Percentiles rank a stretch among this genome's conserved stretches.
These are phyloP conservation scores for Ischnura elegans DNA, from an alignment of 2,888 invertebrate species.

Conservation along the genomic window DNA sequence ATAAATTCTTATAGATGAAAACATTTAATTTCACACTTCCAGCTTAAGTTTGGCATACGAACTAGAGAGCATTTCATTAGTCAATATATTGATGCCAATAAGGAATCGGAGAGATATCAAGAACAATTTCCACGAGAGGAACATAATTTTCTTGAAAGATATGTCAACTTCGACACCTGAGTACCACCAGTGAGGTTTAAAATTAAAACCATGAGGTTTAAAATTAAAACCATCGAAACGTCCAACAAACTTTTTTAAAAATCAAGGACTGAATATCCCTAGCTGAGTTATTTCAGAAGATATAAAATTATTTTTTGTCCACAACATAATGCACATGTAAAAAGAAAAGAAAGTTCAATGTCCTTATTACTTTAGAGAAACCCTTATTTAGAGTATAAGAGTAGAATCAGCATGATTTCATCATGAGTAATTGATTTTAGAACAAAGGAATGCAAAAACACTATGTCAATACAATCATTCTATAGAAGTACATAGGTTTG, in stretches of 20 bases:
- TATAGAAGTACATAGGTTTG: no score
- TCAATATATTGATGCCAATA: background rate
- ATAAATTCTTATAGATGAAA: background rate
- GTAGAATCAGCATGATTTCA: background rate
- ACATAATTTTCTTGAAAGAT: background rate
- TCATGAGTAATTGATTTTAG: background rate
- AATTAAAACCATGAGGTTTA: background rate
- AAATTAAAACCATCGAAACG: background rate
- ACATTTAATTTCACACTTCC: background rate
- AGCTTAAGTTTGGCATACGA: background rate
- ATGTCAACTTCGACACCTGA: background rate
- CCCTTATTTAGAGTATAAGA: background rate
- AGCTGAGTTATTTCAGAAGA: background rate
- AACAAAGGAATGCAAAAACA: no score
- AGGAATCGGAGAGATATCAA: background rate
- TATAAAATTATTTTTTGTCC: background rate
- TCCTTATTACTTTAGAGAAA: background rate
- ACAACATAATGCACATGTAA: background rate
- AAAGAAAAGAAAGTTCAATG: background rate
- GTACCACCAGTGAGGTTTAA: background rate
- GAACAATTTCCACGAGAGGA: background rate
- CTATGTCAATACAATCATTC: background rate
- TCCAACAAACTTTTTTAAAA: background rate
- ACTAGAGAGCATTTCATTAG: background rate
- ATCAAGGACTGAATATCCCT: background rate